Percentiles rank a stretch among this genome's conserved stretches.
Evolutionary conservation across 2,113 vertebrate species (phyloP).

Genomic region (Hippocampus barbouri): DNA sequence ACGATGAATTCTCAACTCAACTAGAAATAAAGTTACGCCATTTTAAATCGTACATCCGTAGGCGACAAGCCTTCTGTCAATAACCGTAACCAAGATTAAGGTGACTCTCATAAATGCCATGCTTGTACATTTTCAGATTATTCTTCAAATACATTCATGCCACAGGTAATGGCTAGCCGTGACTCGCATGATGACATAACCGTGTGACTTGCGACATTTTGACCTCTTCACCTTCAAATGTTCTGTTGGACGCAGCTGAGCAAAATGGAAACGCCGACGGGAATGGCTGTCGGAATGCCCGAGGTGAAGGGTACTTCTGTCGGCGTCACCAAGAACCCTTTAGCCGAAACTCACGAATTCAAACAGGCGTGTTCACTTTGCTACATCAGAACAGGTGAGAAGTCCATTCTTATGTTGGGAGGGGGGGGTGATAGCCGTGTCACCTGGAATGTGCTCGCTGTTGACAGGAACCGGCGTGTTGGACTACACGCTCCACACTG

Average conservation of each 20-base stretch:
- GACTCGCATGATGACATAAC: background rate
- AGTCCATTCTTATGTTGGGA: background rate
- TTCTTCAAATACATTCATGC: conserved; percentile 47
- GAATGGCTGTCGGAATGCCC: conserved; percentile 73
- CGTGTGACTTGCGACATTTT: background rate
- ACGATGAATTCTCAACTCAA: too few relatives aligned
- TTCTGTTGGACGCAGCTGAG: conserved; percentile 70
- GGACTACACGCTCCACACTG: conserved; percentile 80
- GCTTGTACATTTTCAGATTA: conserved; percentile 44
- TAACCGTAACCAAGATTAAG: background rate
- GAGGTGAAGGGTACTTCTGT: conserved; percentile 55
- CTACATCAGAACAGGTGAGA: conserved; percentile 87
- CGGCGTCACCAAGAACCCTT: conserved; percentile 76
- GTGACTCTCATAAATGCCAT: background rate
- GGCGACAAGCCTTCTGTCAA: too few relatives aligned
- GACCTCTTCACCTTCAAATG: background rate
- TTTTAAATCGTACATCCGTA: too few relatives aligned
- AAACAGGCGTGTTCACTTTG: conserved; percentile 88
- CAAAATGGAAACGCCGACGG: conserved; percentile 73
- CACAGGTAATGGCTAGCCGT: conserved; percentile 50
- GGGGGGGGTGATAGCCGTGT: background rate
- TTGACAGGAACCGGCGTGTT: conserved; percentile 81
- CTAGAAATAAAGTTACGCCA: too few relatives aligned
- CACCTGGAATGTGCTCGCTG: background rate
- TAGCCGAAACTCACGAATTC: conserved; percentile 91